These are phyloP conservation scores for Eremophila alpestris DNA, from an alignment of 2,797 vertebrate species.

Conservation along the genomic window DNA sequence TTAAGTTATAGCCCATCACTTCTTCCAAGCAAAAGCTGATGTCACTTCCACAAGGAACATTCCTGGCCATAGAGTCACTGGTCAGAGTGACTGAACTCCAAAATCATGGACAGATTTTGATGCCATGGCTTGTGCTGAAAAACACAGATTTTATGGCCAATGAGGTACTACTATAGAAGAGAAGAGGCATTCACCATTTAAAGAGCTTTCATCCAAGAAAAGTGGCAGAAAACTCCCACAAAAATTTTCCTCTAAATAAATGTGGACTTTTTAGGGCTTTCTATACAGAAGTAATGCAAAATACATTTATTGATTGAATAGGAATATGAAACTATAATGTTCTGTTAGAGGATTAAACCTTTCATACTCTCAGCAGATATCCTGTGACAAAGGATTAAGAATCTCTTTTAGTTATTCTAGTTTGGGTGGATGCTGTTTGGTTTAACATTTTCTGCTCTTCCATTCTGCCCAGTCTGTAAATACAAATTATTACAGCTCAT, in stretches of 20 bases:
- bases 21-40: background rate
- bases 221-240: background rate
- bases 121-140: background rate
- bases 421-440: constrained; percentile 13
- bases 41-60: background rate
- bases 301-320: background rate
- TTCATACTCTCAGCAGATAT: background rate
- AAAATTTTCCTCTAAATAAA: background rate
- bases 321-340: background rate
- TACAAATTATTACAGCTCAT: constrained; percentile 17
- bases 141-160: background rate
- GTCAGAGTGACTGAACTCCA: background rate
- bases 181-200: background rate
- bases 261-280: background rate
- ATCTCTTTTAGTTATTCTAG: background rate
- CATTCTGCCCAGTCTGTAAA: background rate
- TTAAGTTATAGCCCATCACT: background rate
- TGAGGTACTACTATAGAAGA: background rate
- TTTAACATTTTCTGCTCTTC: constrained; percentile 28
- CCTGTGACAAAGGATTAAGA: background rate
- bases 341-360: background rate
- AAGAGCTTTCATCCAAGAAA: background rate
- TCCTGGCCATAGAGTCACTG: background rate
- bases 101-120: background rate
- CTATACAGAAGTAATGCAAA: background rate